A percentile compares a stretch with the other conserved stretches of the same genome.
Conservation (phyloP, 2,797 vertebrate genomes). For the Pseudomugil tenellus region DNA sequence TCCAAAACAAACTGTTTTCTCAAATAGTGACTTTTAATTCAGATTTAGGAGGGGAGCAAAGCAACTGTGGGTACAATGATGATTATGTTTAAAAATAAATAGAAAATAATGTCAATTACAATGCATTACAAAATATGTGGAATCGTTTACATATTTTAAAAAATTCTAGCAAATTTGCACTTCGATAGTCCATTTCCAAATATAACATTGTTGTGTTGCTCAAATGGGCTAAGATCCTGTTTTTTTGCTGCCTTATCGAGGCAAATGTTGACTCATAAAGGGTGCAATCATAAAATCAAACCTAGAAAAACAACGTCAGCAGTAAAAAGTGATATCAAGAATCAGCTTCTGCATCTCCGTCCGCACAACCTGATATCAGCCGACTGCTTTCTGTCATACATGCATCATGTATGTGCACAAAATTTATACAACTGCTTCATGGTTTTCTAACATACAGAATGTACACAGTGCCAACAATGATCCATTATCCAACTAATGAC, state of each 20-base stretch:
- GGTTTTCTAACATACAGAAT: slow-evolving; percentile 71
- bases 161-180: slow-evolving; percentile 69
- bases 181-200: slow-evolving; percentile 68
- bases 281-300: slow-evolving; percentile 35
- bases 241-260: slow-evolving; percentile 21
- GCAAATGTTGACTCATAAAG: slow-evolving; percentile 32
- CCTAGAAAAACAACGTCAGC: slow-evolving; percentile 55
- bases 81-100: slow-evolving; percentile 77
- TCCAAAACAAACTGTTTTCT: slow-evolving; percentile 8
- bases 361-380: slow-evolving; percentile 36
- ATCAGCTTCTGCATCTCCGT: slow-evolving; percentile 29
- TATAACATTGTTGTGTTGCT: slow-evolving; percentile 54
- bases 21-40: slow-evolving; percentile 71
- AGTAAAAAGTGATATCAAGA: slow-evolving; percentile 59
- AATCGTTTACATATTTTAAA: slow-evolving; percentile 79
- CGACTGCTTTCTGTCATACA: slow-evolving; percentile 39
- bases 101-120: slow-evolving; percentile 79
- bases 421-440: slow-evolving; percentile 68
- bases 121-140: slow-evolving; percentile 84
- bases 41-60: slow-evolving; percentile 63
- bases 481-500: slow-evolving; percentile 81
- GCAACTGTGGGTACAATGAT: slow-evolving; percentile 72
- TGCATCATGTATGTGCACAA: slow-evolving; percentile 33
- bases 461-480: slow-evolving; percentile 78
- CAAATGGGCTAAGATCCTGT: slow-evolving; percentile 28